phyloP scores from a whole-genome alignment of 2,113 vertebrate genomes.

The Charina bottae region DNA sequence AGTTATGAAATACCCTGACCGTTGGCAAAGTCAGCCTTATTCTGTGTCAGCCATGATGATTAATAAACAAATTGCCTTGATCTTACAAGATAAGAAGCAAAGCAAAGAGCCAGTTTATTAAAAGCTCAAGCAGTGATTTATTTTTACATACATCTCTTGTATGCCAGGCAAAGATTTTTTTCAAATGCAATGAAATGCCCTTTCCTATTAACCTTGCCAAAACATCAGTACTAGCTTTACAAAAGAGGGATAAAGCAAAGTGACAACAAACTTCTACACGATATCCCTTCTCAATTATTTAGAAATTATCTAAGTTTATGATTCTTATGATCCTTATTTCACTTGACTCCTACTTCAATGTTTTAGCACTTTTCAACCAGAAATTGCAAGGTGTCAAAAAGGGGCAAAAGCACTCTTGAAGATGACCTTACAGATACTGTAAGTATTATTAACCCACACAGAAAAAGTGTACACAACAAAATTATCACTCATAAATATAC shows the following conservation, averaged over 20 bases:
- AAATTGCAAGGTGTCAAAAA: neutral
- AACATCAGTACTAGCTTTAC: neutral
- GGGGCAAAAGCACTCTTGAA: neutral
- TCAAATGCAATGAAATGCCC: neutral
- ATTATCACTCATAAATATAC: neutral
- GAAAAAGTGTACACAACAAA: neutral
- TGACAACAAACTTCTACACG: neutral
- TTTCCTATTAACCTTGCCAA: slow-evolving; percentile 9
- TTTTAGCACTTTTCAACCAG: neutral
- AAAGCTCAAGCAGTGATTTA: neutral
- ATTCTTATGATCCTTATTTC: neutral
- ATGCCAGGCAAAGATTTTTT: slow-evolving; percentile 5
- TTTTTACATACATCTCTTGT: neutral
- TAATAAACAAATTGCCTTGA: slow-evolving; percentile 32
- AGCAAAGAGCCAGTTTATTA: slow-evolving; percentile 27
- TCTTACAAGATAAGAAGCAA: slow-evolving; percentile 2
- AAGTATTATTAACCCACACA: neutral
- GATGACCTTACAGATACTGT: neutral
- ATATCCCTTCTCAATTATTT: neutral
- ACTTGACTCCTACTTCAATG: neutral
- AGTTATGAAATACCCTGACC: neutral
- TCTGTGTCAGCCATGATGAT: slow-evolving; percentile 19
- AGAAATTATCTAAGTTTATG: neutral
- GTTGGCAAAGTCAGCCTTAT: slow-evolving; percentile 13
- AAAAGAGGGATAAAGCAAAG: neutral